These are phyloP conservation scores for Thymallus thymallus DNA, from an alignment of 2,113 vertebrate species.

Conservation along the genomic window DNA sequence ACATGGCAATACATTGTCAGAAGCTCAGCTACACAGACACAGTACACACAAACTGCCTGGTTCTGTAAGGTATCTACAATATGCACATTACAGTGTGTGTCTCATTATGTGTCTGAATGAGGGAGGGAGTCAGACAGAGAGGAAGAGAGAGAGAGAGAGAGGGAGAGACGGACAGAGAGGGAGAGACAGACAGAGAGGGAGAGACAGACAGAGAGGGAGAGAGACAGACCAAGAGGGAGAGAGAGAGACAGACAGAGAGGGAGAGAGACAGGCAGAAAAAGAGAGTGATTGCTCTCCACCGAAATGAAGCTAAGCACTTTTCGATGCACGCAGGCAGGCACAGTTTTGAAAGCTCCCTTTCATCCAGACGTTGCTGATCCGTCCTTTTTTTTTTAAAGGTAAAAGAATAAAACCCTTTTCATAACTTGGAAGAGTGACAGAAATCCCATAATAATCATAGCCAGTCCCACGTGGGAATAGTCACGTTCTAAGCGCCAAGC, in stretches of 20 bases:
- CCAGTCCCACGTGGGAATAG: slow-evolving; percentile 43
- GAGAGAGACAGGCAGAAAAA: slow-evolving; percentile 1
- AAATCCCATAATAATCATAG: slow-evolving; percentile 57
- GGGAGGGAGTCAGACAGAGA: too few species aligned
- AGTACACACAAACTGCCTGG: slow-evolving; percentile 24
- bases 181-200: too few species aligned
- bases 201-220: too few species aligned
- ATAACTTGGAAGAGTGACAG: slow-evolving; percentile 40
- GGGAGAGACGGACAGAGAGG: too few species aligned
- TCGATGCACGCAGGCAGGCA: slow-evolving; percentile 25
- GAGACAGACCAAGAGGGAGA: too few species aligned
- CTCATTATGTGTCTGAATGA: too few species aligned
- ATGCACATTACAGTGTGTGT: not conserved
- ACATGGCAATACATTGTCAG: too few species aligned
- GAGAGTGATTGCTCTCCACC: slow-evolving; percentile 28
- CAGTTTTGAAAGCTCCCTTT: slow-evolving; percentile 50
- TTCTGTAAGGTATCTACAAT: too few species aligned
- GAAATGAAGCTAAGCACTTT: slow-evolving; percentile 43
- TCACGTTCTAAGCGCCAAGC: slow-evolving; percentile 37
- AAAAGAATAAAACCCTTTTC: slow-evolving; percentile 58
- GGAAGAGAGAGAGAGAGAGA: too few species aligned
- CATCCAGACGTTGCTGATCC: slow-evolving; percentile 52
- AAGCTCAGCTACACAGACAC: too few species aligned
- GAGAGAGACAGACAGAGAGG: not conserved
- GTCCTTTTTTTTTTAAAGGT: slow-evolving; percentile 23